Conservation (phyloP, 1,140 invertebrate genomes). For the Bombus terrestris region DNA sequence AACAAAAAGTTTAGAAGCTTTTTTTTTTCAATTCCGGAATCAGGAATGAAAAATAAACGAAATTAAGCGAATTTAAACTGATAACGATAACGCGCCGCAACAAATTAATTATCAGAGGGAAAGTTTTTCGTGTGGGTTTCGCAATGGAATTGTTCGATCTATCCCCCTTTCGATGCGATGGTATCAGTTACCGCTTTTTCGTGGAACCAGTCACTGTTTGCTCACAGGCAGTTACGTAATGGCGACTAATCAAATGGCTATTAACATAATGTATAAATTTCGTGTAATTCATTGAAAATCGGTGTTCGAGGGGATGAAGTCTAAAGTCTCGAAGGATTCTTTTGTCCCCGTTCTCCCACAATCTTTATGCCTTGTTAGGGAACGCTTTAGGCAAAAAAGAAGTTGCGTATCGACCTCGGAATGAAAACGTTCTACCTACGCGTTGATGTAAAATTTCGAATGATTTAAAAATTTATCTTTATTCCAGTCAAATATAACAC, state of each 20-base stretch:
- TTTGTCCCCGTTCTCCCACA: background rate
- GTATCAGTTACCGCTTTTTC: conserved; percentile 26
- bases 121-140: background rate
- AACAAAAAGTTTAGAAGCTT: no score
- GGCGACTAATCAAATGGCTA: background rate
- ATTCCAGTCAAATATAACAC: no score
- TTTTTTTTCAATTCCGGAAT: background rate
- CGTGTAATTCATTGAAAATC: background rate
- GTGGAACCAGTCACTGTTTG: conserved; percentile 27
- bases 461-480: background rate
- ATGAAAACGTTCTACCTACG: background rate
- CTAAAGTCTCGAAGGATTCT: background rate
- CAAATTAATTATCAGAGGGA: conserved; percentile 22
- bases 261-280: conserved; percentile 4
- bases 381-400: background rate
- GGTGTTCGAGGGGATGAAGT: background rate
- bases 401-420: background rate
- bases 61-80: background rate
- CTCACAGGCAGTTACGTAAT: background rate
- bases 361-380: background rate
- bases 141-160: background rate
- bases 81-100: background rate
- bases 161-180: background rate
- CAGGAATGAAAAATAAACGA: background rate
- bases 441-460: background rate